Base-by-base conservation (phyloP, 1,140 invertebrate genomes). In the Sitodiplosis mosellana region DNA sequence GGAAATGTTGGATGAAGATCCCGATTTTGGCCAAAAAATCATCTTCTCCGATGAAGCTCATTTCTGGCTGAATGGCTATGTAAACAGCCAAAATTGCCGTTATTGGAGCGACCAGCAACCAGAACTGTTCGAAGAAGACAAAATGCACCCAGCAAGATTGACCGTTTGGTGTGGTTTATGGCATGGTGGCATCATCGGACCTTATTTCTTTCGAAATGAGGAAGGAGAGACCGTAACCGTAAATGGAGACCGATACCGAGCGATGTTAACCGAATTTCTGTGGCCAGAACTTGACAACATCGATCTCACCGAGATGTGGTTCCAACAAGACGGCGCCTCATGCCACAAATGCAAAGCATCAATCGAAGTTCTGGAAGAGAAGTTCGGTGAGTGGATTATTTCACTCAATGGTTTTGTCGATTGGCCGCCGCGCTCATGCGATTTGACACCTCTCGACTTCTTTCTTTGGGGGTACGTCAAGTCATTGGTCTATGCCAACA, bases 191-290 rank as follows among this genome's bases (percentile, higher is more conserved):
- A 52, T 57, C 49, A 58, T 59, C 52, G 56, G 60, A 33, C 57
- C 56, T 15, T 62, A 57, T 45, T 61, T 64, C 46, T 63, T 64
- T 46, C 46, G 55, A 58, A 49, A 57, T 41, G 51, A 59, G 12
- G 49, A 15, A 49, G 52, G 52, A 14, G 34, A 50, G 36, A 49
- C 36, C 18, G 51, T 59, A 40, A 58, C 55, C 7, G 59, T 63
- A 42, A 60, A 57, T 52, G 56, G 49, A 18, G 56, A 55, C 5
- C 53, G 56, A n/a, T 60, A 64, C 52, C 47, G 56, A 36, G 20
- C 45, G 10, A 60, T 64, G 59, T 55, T 58, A 40, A 50, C 37
- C n/a, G 47, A 62, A 20, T 60, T 58, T 55, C 58, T 60, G 20
- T 19, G 51, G 18, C 52, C 48, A 41, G 33, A 53, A 52, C 38